Base-by-base conservation (phyloP, 2,888 invertebrate species). In the Torymus aiolomorphi region DNA sequence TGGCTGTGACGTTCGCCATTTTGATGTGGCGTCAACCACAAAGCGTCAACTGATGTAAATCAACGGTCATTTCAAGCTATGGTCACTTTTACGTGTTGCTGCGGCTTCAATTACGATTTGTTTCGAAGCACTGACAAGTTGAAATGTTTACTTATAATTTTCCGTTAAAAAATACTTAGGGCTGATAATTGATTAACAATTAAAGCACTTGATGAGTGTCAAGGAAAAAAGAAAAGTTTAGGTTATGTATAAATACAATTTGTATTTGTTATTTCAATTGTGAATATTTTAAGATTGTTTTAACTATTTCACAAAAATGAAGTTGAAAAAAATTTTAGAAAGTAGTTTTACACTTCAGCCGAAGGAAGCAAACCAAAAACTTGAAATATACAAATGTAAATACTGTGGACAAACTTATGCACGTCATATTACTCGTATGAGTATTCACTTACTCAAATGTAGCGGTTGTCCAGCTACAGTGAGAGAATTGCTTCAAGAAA, bases 361-460 rank as follows among this genome's bases (percentile, higher is more conserved):
- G 5, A 80, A 76, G 24, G 82, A 82, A n/a, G 49, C 78, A 16
- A 82, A 80, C 73, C 82, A 82, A 80, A 82, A 82, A 14, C 76
- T 82, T 16, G 82, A 82, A 42, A 80, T 82, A n/a, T 82, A 80
- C 18, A 80, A 82, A 73, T 82, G 82, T 78, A 78, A 78, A 78
- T 80, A 82, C 49, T 82, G 82, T 57, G 78, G 80, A 2, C 82
- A 82, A 49, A 69, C 65, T 11, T 82, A 82, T 78, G 82, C 82
- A 16, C 59, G 80, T 0, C 82, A 82, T 62, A 80, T 80, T 49
- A 82, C 82, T 54, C 75, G 82, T 16, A 82, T 82, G 82, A 82
- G 82, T 42, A 54, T 82, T n/a, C 82, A 82, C 62, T 79, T 82
- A 67, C 51, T 80, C 2, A 82, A 82, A 69, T 82, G 82, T 65